These are phyloP conservation scores for Ptychodera flava DNA, from an alignment of 35 echinoderm and acorn worm species.

Conservation along the genomic window DNA sequence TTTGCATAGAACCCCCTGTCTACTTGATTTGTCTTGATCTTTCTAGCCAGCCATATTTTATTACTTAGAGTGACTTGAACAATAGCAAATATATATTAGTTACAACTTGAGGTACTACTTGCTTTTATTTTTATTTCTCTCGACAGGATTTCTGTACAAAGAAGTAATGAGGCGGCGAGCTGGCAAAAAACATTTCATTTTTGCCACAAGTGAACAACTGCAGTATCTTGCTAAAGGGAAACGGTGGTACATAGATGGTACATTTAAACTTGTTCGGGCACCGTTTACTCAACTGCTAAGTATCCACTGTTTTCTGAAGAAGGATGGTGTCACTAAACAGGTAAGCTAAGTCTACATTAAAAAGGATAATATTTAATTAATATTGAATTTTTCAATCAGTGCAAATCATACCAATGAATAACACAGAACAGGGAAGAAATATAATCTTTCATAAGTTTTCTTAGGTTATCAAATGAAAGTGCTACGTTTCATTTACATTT, in stretches of 20 bases:
- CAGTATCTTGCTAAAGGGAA: background rate
- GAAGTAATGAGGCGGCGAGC: background rate
- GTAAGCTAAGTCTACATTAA: background rate
- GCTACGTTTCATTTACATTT: background rate
- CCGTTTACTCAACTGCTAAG: constrained; percentile 34
- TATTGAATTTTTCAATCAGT: background rate
- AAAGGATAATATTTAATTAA: background rate
- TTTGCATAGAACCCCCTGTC: too few relatives aligned
- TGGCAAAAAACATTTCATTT: constrained; percentile 7
- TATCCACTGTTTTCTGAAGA: constrained; percentile 27
- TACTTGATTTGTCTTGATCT: too few relatives aligned
- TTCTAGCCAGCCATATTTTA: too few relatives aligned
- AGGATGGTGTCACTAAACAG: constrained; percentile 9
- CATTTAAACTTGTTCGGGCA: constrained; percentile 25
- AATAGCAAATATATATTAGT: background rate
- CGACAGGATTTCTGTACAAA: background rate
- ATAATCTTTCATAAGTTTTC: background rate
- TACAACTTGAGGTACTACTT: background rate
- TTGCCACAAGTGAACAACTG: constrained; percentile 18
- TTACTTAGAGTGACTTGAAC: too few relatives aligned
- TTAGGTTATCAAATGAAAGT: background rate
- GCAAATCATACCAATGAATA: background rate
- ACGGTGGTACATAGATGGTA: constrained; percentile 37
- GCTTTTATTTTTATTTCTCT: background rate
- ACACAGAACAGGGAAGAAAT: background rate